Percentiles rank a stretch among this genome's conserved stretches.
Conservation (phyloP, 2,888 invertebrate species). For the Netelia inedita region DNA sequence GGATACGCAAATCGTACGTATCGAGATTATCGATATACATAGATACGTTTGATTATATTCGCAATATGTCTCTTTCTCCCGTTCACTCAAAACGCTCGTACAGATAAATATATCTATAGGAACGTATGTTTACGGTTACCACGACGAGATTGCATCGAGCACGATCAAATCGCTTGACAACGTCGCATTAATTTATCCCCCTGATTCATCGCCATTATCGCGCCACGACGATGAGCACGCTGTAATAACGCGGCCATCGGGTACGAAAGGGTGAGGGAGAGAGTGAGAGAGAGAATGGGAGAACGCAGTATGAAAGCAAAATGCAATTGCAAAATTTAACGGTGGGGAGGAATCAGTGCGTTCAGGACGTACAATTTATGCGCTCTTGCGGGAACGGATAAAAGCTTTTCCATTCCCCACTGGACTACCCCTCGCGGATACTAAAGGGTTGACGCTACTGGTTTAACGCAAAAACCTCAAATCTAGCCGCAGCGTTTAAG, state of each 20-base stretch:
- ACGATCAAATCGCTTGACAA: slow-evolving; percentile 58
- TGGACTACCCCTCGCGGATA: not conserved
- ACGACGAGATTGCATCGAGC: slow-evolving; percentile 43
- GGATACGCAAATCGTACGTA: not conserved
- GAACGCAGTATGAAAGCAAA: slow-evolving; percentile 16
- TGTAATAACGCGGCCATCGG: slow-evolving; percentile 26
- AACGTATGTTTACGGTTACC: not conserved
- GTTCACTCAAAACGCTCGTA: not conserved
- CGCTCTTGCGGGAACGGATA: slow-evolving; percentile 54
- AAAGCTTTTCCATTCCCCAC: slow-evolving; percentile 50
- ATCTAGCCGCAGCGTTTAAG: slow-evolving; percentile 19
- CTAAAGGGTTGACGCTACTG: not conserved
- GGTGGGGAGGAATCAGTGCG: slow-evolving; percentile 42
- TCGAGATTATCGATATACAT: slow-evolving; percentile 27
- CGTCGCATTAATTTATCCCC: slow-evolving; percentile 62
- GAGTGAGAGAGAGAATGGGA: slow-evolving; percentile 12
- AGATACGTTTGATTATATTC: slow-evolving; percentile 35
- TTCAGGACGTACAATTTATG: slow-evolving; percentile 54
- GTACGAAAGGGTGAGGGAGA: not conserved
- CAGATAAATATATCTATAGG: not conserved
- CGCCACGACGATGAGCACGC: slow-evolving; percentile 48
- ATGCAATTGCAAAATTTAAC: slow-evolving; percentile 55
- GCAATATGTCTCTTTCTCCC: slow-evolving; percentile 13
- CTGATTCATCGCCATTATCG: slow-evolving; percentile 63
- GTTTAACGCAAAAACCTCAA: slow-evolving; percentile 51